Conservation (phyloP, 2,797 vertebrate genomes). For the Erethizon dorsatum region DNA sequence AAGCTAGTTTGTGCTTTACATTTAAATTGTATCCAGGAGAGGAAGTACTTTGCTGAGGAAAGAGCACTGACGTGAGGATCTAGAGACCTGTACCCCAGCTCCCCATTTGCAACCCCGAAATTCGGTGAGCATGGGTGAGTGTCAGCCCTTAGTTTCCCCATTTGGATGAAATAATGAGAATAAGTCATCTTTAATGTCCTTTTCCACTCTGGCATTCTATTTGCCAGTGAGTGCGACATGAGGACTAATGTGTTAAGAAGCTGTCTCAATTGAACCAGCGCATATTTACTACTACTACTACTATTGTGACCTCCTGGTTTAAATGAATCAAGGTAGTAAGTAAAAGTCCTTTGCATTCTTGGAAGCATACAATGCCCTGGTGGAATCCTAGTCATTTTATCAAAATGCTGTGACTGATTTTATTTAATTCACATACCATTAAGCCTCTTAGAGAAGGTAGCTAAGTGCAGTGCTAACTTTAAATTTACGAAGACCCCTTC, state of each 20-base stretch:
- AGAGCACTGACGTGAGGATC: background rate
- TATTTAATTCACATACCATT: background rate
- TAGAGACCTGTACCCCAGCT: background rate
- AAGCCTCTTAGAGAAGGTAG: background rate
- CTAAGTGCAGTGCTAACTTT: background rate
- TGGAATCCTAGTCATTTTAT: background rate
- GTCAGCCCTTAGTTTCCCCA: background rate
- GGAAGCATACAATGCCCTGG: background rate
- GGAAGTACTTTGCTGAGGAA: constrained; percentile 34
- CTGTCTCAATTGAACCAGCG: background rate
- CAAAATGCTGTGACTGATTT: background rate
- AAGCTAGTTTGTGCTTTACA: background rate
- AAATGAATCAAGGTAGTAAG: background rate
- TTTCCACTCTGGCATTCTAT: background rate
- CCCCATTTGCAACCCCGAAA: background rate
- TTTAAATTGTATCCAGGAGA: constrained; percentile 5
- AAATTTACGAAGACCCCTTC: background rate
- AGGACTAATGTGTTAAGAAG: background rate
- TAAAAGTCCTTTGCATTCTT: constrained; percentile 8
- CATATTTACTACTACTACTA: background rate
- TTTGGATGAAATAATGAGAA: background rate
- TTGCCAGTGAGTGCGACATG: background rate
- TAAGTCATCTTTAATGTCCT: background rate
- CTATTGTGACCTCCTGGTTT: background rate
- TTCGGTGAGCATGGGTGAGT: background rate